phyloP scores from a whole-genome alignment of 2,888 invertebrate genomes.

The Dicycla oo region DNA sequence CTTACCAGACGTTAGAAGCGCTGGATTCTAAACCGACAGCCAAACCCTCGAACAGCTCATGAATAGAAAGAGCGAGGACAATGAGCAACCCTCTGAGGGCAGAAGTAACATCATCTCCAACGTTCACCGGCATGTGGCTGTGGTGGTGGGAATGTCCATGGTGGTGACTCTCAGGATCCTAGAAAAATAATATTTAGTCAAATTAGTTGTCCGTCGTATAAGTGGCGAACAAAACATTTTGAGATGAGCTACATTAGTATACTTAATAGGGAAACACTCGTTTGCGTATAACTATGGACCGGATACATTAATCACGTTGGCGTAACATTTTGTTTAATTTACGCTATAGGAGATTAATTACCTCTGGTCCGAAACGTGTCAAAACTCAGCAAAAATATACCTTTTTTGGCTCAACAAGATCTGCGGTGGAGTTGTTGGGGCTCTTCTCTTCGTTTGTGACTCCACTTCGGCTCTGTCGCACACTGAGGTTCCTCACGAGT shows the following conservation, averaged over 20 bases:
- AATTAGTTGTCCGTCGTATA: neutral
- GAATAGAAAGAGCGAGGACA: constrained; percentile 95
- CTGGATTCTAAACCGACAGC: constrained; percentile 94
- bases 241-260: neutral
- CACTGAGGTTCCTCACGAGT: constrained; percentile 85
- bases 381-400: constrained; percentile 19
- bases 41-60: constrained; percentile 96
- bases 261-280: neutral
- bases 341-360: neutral
- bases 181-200: constrained; percentile 41
- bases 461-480: constrained; percentile 78
- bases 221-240: neutral
- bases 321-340: neutral
- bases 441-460: constrained; percentile 75
- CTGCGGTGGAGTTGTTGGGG: constrained; percentile 84
- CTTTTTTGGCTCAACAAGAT: constrained; percentile 80
- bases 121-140: constrained; percentile 85
- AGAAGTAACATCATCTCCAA: constrained; percentile 86
- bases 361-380: neutral
- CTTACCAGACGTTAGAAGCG: constrained; percentile 84
- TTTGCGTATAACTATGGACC: neutral
- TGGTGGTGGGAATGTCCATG: constrained; percentile 78
- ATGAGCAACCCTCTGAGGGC: constrained; percentile 94
- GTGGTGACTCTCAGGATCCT: constrained; percentile 77
- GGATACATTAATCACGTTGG: neutral